These are phyloP conservation scores for Cheilosia pagana DNA, from an alignment of 2,888 invertebrate species.

Conservation along the genomic window DNA sequence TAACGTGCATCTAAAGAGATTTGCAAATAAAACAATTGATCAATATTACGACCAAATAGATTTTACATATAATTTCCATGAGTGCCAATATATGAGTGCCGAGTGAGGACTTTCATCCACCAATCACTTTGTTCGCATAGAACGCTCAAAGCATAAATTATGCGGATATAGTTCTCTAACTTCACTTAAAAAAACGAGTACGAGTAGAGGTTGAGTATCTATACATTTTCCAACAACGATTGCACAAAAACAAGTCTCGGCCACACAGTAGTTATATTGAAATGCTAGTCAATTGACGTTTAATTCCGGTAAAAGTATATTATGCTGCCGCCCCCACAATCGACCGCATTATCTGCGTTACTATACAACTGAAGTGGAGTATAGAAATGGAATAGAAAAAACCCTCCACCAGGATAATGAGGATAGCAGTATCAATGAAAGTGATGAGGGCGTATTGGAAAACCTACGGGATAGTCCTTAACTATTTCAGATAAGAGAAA, in stretches of 20 bases:
- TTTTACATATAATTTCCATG: neutral
- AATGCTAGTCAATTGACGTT: constrained; percentile 50
- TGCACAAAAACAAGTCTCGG: neutral
- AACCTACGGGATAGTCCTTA: constrained; percentile 9
- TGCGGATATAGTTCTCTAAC: neutral
- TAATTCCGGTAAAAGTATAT: constrained; percentile 61
- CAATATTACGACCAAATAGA: too few relatives aligned
- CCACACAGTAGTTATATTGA: constrained; percentile 3
- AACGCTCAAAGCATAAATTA: constrained; percentile 38
- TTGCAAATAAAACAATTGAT: too few relatives aligned
- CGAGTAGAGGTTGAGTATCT: neutral
- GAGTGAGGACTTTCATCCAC: neutral
- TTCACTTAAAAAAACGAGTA: neutral
- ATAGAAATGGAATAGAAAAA: constrained; percentile 5
- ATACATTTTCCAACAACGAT: constrained; percentile 1
- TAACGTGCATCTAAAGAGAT: too few relatives aligned
- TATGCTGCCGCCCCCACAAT: constrained; percentile 6
- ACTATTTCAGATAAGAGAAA: constrained; percentile 18
- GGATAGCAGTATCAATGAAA: constrained; percentile 52
- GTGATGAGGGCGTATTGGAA: constrained; percentile 54
- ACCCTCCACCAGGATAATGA: constrained; percentile 52
- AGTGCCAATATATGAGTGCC: neutral
- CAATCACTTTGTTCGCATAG: constrained; percentile 24
- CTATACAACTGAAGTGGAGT: neutral
- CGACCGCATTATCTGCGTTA: constrained; percentile 18